A percentile compares a stretch with the other conserved stretches of the same genome.
These are phyloP conservation scores for Epinephelus cyanopodus DNA, from an alignment of 2,113 vertebrate species.

Conservation along the genomic window DNA sequence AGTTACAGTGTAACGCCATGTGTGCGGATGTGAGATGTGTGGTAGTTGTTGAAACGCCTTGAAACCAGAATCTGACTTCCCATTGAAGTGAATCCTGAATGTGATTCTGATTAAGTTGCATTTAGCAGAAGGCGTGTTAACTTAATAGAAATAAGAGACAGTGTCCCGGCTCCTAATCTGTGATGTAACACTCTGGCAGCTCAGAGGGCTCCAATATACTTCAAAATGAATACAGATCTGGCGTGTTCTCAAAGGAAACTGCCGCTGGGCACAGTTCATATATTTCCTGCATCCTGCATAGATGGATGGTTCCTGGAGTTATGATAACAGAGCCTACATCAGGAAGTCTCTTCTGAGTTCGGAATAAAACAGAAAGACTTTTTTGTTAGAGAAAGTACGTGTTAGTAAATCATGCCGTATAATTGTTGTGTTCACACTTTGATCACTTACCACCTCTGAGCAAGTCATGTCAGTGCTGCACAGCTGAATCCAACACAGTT, in stretches of 20 bases:
- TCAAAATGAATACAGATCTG: conserved; percentile 1
- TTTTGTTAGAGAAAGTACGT: too few relatives aligned
- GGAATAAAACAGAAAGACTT: not conserved
- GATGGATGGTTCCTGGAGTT: not conserved
- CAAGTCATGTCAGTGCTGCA: not conserved
- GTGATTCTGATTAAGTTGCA: conserved; percentile 44
- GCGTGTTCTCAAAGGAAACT: conserved; percentile 1
- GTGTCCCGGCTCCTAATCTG: conserved; percentile 21
- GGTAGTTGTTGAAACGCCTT: conserved; percentile 38
- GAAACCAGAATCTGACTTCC: not conserved
- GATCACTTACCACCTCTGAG: not conserved
- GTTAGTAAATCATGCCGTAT: not conserved
- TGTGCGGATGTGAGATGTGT: conserved; percentile 7
- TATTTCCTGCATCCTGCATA: conserved; percentile 6
- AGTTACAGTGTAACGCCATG: conserved; percentile 7
- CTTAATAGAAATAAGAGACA: conserved; percentile 17
- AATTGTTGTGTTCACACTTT: not conserved
- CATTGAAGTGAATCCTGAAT: conserved; percentile 26
- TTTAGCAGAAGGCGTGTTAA: not conserved
- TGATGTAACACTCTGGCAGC: conserved; percentile 30
- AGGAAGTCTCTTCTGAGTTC: not conserved
- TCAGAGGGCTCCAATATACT: not conserved
- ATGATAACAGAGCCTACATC: not conserved
- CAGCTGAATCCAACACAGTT: not conserved
- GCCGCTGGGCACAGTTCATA: not conserved